phyloP scores from a whole-genome alignment of 2,797 vertebrate genomes.

The Hozukius guyotensis region DNA sequence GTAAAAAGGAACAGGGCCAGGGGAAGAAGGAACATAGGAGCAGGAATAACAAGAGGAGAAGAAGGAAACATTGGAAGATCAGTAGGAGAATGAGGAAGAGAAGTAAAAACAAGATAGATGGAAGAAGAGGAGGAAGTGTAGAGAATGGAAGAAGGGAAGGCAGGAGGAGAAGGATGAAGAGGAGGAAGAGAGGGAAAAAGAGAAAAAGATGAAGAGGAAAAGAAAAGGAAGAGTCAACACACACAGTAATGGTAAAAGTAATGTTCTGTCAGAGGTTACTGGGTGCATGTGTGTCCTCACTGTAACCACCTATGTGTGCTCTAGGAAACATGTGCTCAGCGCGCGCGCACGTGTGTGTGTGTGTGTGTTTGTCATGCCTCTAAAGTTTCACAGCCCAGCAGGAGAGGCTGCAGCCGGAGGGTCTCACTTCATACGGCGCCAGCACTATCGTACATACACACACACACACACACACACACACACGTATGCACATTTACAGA shows the following conservation, averaged over 20 bases:
- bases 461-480: conserved; percentile 19
- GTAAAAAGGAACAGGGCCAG: background rate
- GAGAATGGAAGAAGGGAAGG: too few species aligned
- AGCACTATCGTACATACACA: conserved; percentile 32
- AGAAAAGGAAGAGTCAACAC: background rate
- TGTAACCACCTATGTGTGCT: conserved; percentile 26
- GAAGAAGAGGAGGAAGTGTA: background rate
- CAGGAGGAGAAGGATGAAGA: background rate
- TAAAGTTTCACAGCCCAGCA: conserved; percentile 72
- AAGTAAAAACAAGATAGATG: background rate
- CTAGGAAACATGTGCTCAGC: conserved; percentile 28
- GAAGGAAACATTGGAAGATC: background rate
- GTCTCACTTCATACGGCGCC: conserved; percentile 59
- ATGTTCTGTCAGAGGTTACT: conserved; percentile 24
- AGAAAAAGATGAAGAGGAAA: background rate
- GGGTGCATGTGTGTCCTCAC: conserved; percentile 36
- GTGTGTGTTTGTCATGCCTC: conserved; percentile 53
- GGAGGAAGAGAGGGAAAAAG: background rate
- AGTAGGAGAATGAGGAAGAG: background rate
- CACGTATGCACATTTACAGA: conserved; percentile 1
- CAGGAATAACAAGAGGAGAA: background rate
- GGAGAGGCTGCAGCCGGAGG: conserved; percentile 48
- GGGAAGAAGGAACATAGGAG: background rate
- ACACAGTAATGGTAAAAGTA: background rate
- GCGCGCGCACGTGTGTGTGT: conserved; percentile 7